Evolutionary conservation across 2,888 invertebrate species (phyloP), one percentile per base, ranked within the genome.

Genomic region (Drosophila nr. perissopoda): DNA sequence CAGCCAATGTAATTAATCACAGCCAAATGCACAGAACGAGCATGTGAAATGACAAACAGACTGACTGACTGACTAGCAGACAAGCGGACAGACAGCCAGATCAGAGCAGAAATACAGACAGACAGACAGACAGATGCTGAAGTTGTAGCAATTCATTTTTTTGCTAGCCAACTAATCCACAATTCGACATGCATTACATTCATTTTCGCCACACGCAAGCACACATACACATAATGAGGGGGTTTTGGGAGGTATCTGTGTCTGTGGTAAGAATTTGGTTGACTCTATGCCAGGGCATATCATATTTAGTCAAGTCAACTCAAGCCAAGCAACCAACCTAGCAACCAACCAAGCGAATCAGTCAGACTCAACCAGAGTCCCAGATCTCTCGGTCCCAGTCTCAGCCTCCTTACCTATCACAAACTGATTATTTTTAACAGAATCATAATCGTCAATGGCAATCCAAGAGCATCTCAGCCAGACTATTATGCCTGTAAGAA

Each of bases 341-440:
- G 62, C 82, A 64, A 18, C 21, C 63, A 64, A 34, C 61, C 65
- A 61, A 69, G 70, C 69, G 70, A 29, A 52, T 58, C 69, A 52
- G 18, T 42, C 59, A 75, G 60, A 66, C 59, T 54, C 67, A 59
- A 54, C 49, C 53, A 36, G 60, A 66, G 69, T 52, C 62, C 33
- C 62, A 54, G 56, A 49, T 53, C 21, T 33, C 42, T 33, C 48
- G 21, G 49, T 10, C 57, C 25, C 63, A 33, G 40, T 57, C 53
- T 40, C 69, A 61, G 61, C 73, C 83, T 83, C 76, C 76, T 73
- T 70, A 67, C 76, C 87, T 70, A 85, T 73, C 83, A 75, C 85
- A 87, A 85, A 87, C 88, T 87, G 88, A 89, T 89, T 87, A 86
- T 89, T 89, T 87, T 89, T 74, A 89, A 87, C 90, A 89, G 86